Percentiles rank a stretch among this genome's conserved stretches.
These are phyloP conservation scores for Danio choprae DNA, from an alignment of 2,797 vertebrate species.

Conservation along the genomic window DNA sequence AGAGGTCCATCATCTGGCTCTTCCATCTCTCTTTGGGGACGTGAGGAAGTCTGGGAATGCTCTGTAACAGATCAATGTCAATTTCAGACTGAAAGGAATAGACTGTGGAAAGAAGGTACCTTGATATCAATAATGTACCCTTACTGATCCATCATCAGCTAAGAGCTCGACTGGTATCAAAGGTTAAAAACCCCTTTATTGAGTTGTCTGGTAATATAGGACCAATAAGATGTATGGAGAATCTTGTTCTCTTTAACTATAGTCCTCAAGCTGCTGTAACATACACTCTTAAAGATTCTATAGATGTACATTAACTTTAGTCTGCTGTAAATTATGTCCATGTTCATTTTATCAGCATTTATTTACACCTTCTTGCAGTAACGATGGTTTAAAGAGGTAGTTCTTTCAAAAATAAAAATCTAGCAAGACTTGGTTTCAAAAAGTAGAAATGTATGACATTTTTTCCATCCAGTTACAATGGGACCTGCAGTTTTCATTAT, in stretches of 20 bases:
- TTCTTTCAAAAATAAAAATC: neutral
- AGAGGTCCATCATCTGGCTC: slow-evolving; percentile 38
- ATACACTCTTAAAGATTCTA: slow-evolving; percentile 18
- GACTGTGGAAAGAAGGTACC: slow-evolving; percentile 36
- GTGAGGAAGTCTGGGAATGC: slow-evolving; percentile 45
- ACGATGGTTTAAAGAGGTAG: neutral
- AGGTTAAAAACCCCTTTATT: slow-evolving; percentile 53
- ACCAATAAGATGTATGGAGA: slow-evolving; percentile 11
- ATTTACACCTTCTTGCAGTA: neutral
- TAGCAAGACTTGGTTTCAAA: neutral
- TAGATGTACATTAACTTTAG: slow-evolving; percentile 9
- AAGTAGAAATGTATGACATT: too few relatives aligned
- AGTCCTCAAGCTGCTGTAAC: slow-evolving; percentile 14
- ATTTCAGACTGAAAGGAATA: slow-evolving; percentile 39
- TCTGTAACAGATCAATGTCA: slow-evolving; percentile 48
- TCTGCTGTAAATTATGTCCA: neutral
- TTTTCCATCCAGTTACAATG: neutral
- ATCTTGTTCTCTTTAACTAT: slow-evolving; percentile 24
- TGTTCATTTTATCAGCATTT: slow-evolving; percentile 5
- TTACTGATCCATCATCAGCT: slow-evolving; percentile 50
- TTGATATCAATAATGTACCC: slow-evolving; percentile 61
- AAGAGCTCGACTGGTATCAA: slow-evolving; percentile 54
- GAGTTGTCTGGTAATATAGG: slow-evolving; percentile 19
- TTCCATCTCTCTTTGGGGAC: slow-evolving; percentile 22
- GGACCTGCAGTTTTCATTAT: neutral